Evolutionary conservation across 1,140 invertebrate genomes (phyloP).

Genomic region (Bombus balteatus): DNA sequence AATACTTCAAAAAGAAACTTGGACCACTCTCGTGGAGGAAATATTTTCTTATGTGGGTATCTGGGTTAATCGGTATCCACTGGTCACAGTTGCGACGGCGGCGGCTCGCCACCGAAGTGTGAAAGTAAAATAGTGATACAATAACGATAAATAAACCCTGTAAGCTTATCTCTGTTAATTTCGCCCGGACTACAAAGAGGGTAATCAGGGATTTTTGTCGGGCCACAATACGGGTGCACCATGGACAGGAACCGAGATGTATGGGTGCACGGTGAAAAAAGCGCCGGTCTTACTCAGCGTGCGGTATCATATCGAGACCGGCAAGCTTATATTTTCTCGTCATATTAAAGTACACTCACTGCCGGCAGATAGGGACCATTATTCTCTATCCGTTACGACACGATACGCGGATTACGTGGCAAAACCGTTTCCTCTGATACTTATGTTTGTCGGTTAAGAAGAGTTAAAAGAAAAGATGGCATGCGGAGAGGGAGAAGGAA

Average conservation of each 20-base stretch:
- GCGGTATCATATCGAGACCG: slow-evolving; percentile 54
- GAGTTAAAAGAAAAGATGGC: not conserved
- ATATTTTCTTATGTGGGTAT: slow-evolving; percentile 48
- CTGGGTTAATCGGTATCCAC: slow-evolving; percentile 51
- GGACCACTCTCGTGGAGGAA: not conserved
- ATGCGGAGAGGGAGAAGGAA: not conserved
- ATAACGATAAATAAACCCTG: slow-evolving; percentile 51
- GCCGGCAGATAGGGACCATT: slow-evolving; percentile 52
- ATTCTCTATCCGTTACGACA: slow-evolving; percentile 58
- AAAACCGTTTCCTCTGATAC: slow-evolving; percentile 37
- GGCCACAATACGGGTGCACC: not conserved
- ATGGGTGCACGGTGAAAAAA: slow-evolving; percentile 14
- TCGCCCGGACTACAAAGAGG: slow-evolving; percentile 40
- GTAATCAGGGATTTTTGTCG: slow-evolving; percentile 48
- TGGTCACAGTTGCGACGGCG: slow-evolving; percentile 1
- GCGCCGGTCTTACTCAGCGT: slow-evolving; percentile 33
- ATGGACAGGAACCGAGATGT: too few species aligned
- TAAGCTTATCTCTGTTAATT: slow-evolving; percentile 55
- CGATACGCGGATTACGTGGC: slow-evolving; percentile 43
- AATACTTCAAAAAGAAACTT: not conserved
- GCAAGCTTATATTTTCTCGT: slow-evolving; percentile 60
- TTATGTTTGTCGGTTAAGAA: not conserved
- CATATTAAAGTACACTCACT: slow-evolving; percentile 52
- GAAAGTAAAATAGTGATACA: slow-evolving; percentile 53
- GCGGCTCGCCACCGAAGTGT: slow-evolving; percentile 44